These are phyloP conservation scores for Pitta sordida DNA, from an alignment of 2,113 vertebrate species.

Conservation along the genomic window DNA sequence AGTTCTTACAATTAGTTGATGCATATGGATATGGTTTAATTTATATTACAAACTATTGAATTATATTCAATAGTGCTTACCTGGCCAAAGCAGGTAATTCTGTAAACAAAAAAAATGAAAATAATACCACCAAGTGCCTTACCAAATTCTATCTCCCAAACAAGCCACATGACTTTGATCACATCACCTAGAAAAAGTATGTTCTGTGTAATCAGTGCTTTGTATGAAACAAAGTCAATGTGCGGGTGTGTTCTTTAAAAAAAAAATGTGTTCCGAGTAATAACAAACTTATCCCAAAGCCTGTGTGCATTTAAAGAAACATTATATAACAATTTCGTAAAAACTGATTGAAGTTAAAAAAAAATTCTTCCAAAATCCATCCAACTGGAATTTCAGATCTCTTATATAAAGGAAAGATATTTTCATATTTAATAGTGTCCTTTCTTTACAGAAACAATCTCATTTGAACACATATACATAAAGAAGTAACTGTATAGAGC, in stretches of 20 bases:
- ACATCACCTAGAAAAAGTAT: slow-evolving; percentile 69
- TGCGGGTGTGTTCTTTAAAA: slow-evolving; percentile 57
- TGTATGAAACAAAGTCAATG: slow-evolving; percentile 72
- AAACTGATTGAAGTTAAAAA: slow-evolving; percentile 78
- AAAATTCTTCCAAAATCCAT: slow-evolving; percentile 78
- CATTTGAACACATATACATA: slow-evolving; percentile 82
- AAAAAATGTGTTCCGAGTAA: slow-evolving; percentile 73
- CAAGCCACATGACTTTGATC: slow-evolving; percentile 70
- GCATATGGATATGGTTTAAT: slow-evolving; percentile 80
- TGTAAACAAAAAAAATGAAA: slow-evolving; percentile 88
- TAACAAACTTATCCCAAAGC: slow-evolving; percentile 80
- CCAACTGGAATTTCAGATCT: slow-evolving; percentile 77
- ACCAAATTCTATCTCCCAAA: slow-evolving; percentile 60
- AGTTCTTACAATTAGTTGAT: slow-evolving; percentile 83
- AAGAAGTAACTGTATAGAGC: slow-evolving; percentile 73
- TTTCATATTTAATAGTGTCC: slow-evolving; percentile 84
- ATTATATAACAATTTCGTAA: slow-evolving; percentile 72
- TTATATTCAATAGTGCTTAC: slow-evolving; percentile 82
- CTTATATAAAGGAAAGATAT: slow-evolving; percentile 83
- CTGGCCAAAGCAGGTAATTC: slow-evolving; percentile 80
- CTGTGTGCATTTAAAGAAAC: slow-evolving; percentile 77
- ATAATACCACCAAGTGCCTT: slow-evolving; percentile 76
- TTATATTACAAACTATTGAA: slow-evolving; percentile 90
- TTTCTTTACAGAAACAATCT: slow-evolving; percentile 81
- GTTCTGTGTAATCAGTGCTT: slow-evolving; percentile 71